A percentile compares a stretch with the other conserved stretches of the same genome.
Evolutionary conservation across 2,797 vertebrate genomes (phyloP).

Genomic region (Lophius americanus): DNA sequence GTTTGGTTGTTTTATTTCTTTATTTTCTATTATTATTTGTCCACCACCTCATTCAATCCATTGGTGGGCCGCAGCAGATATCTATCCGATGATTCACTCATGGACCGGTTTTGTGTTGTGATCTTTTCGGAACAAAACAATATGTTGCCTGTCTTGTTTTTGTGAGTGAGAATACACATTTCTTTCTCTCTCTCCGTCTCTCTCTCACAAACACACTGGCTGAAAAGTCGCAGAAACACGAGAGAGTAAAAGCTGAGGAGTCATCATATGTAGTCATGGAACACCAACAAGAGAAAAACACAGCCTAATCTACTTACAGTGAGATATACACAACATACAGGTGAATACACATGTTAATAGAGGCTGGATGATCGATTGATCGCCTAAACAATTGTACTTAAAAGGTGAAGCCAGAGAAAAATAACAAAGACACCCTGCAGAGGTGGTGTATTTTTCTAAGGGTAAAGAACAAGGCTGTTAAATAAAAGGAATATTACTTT

Average conservation of each 20-base stretch:
- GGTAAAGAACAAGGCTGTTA: constrained; percentile 47
- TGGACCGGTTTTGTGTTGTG: constrained; percentile 23
- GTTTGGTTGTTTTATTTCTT: constrained; percentile 23
- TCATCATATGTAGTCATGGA: constrained; percentile 14
- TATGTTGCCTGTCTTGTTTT: constrained; percentile 11
- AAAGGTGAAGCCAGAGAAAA: constrained; percentile 48
- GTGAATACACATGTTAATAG: constrained; percentile 30
- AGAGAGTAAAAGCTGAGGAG: constrained; percentile 27
- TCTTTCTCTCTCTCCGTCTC: constrained; percentile 1
- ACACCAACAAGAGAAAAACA: constrained; percentile 21
- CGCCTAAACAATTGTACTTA: constrained; percentile 46
- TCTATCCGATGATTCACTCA: constrained; percentile 27
- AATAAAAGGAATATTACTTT: constrained; percentile 47
- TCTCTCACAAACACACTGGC: not conserved
- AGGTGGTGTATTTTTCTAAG: constrained; percentile 40
- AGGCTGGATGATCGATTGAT: constrained; percentile 44
- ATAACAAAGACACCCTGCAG: constrained; percentile 55
- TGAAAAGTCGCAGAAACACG: constrained; percentile 8
- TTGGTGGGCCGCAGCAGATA: constrained; percentile 18
- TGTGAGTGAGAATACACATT: constrained; percentile 1
- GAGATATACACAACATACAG: constrained; percentile 6
- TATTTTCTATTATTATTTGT: not conserved
- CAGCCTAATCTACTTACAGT: constrained; percentile 7
- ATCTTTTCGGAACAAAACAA: constrained; percentile 29
- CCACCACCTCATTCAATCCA: constrained; percentile 14